These are phyloP conservation scores for Pampus argenteus DNA, from an alignment of 2,797 vertebrate genomes.

Conservation along the genomic window DNA sequence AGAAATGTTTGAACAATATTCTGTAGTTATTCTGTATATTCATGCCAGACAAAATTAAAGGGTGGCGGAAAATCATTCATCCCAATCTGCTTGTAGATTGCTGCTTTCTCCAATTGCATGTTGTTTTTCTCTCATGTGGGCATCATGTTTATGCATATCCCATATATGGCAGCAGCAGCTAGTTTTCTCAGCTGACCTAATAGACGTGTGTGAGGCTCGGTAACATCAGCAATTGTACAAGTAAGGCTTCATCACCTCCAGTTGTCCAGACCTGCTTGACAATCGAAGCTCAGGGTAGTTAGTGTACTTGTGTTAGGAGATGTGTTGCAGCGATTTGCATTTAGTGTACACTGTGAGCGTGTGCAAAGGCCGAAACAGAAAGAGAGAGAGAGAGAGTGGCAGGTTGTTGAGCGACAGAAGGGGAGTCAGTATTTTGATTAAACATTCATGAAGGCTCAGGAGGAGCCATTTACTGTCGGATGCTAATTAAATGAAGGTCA, in stretches of 20 bases:
- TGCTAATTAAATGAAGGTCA: constrained; percentile 82
- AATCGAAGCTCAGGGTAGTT: constrained; percentile 31
- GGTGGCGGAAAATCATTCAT: constrained; percentile 9
- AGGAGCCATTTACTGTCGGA: constrained; percentile 66
- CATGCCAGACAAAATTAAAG: constrained; percentile 11
- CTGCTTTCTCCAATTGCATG: constrained; percentile 10
- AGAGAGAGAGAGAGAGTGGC: background rate
- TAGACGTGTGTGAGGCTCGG: constrained; percentile 57
- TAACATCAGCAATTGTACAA: constrained; percentile 63
- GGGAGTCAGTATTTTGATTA: constrained; percentile 69
- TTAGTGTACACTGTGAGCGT: constrained; percentile 12
- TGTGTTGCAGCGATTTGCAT: constrained; percentile 55
- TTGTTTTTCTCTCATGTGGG: constrained; percentile 31
- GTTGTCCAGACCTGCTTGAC: constrained; percentile 50
- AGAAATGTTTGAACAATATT: background rate
- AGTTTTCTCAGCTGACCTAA: constrained; percentile 68
- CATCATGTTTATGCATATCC: constrained; percentile 63
- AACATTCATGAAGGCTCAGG: constrained; percentile 76
- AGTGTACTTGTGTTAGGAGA: constrained; percentile 23
- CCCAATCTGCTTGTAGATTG: constrained; percentile 21
- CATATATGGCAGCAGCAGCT: constrained; percentile 54
- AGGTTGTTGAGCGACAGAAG: constrained; percentile 59
- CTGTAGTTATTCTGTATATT: background rate
- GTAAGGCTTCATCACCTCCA: constrained; percentile 36
- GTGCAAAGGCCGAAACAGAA: constrained; percentile 2